phyloP scores from a whole-genome alignment of 2,797 vertebrate genomes.

The Nannoperca obscura region DNA sequence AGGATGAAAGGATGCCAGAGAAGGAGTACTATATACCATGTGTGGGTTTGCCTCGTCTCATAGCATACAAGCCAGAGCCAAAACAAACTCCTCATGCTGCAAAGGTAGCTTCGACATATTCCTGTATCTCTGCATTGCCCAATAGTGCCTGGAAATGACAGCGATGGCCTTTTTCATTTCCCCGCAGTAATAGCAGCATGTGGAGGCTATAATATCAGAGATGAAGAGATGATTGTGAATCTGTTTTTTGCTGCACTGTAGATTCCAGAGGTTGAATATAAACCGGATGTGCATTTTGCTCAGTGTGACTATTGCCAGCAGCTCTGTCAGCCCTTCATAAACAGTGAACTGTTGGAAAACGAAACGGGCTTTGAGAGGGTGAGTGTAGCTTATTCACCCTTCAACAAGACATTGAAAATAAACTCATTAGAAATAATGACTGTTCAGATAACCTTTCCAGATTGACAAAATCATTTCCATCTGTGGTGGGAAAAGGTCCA shows the following conservation, averaged over 20 bases:
- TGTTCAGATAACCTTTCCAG: constrained; percentile 38
- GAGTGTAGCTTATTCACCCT: constrained; percentile 47
- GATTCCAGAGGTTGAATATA: constrained; percentile 60
- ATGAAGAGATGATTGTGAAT: constrained; percentile 69
- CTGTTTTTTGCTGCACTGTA: constrained; percentile 52
- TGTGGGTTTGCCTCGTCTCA: constrained; percentile 42
- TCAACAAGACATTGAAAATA: constrained; percentile 38
- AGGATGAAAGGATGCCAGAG: constrained; percentile 19
- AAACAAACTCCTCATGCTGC: constrained; percentile 57
- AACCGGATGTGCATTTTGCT: constrained; percentile 50
- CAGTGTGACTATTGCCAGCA: constrained; percentile 68
- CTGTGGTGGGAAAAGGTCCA: constrained; percentile 21
- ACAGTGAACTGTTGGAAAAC: constrained; percentile 45
- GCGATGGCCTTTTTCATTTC: constrained; percentile 65
- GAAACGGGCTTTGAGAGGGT: constrained; percentile 52
- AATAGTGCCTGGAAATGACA: constrained; percentile 52
- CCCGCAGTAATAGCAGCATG: constrained; percentile 64
- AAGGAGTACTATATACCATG: neutral
- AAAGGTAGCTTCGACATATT: constrained; percentile 47
- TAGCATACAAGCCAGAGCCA: constrained; percentile 53
- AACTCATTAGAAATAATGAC: constrained; percentile 45
- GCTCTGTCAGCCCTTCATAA: constrained; percentile 61
- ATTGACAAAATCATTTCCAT: constrained; percentile 37
- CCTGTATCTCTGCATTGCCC: constrained; percentile 51
- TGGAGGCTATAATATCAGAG: constrained; percentile 69